phyloP scores from a whole-genome alignment of 2,888 invertebrate genomes.

The Bembecia ichneumoniformis region DNA sequence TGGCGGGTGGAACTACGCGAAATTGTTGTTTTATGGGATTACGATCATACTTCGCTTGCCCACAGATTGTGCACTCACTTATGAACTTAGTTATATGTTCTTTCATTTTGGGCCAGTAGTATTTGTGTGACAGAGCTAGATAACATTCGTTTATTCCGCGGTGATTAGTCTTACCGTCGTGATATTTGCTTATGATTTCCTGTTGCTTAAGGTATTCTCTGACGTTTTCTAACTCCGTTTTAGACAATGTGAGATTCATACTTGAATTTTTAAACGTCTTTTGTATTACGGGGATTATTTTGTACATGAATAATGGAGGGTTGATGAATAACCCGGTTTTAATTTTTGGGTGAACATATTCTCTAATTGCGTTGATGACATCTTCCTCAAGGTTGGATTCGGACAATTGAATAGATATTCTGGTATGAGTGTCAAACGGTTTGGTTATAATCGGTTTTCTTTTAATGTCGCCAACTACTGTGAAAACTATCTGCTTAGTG shows the following conservation, averaged over 20 bases:
- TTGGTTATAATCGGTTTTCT: slow-evolving; percentile 10
- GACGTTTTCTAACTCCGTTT: slow-evolving; percentile 14
- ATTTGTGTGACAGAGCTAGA: too few relatives aligned
- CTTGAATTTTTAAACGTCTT: slow-evolving; percentile 14
- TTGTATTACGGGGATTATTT: slow-evolving; percentile 15
- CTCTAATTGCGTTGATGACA: slow-evolving; percentile 14
- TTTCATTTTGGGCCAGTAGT: too few relatives aligned
- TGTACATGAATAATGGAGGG: slow-evolving; percentile 11
- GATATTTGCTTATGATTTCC: slow-evolving; percentile 17
- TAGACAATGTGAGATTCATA: slow-evolving; percentile 15
- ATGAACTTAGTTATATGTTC: too few relatives aligned
- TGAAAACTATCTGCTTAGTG: slow-evolving; percentile 11
- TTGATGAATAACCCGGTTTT: slow-evolving; percentile 15
- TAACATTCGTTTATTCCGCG: too few relatives aligned
- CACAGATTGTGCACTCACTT: too few relatives aligned
- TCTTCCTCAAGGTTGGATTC: slow-evolving; percentile 15
- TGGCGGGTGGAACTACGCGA: too few relatives aligned
- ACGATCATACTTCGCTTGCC: too few relatives aligned
- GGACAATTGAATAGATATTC: slow-evolving; percentile 12
- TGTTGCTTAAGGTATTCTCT: slow-evolving; percentile 16
- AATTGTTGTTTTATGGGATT: too few relatives aligned
- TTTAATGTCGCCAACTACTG: slow-evolving; percentile 14
- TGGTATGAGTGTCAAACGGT: slow-evolving; percentile 15
- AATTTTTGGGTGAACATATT: slow-evolving; percentile 18
- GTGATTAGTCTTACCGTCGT: too few relatives aligned